Evolutionary conservation across 2,888 invertebrate genomes (phyloP), one percentile per base, ranked within the genome.

Genomic region (Adelphocoris suturalis): DNA sequence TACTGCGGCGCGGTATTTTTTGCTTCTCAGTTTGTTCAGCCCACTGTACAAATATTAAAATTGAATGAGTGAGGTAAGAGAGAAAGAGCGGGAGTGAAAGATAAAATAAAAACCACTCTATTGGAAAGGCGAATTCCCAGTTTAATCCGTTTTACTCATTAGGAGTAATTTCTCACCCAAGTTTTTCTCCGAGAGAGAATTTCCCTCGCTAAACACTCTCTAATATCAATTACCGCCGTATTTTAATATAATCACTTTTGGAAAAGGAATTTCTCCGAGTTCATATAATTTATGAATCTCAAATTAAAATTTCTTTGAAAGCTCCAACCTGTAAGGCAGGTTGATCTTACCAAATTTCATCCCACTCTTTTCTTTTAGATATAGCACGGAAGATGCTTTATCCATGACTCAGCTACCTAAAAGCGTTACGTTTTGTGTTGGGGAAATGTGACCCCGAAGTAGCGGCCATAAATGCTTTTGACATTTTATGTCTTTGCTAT

Each of bases 91-190:
- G 27, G 23, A 68, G 68, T 19, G 23, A 68, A 23, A 23, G 23
- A 68, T 68, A 68, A 68, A 23, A 68, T 68, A 19, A 68, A 68
- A 68, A 19, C 68, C 68, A 12, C 27, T 23, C 13, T 23, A 68
- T 68, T 68, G 68, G 68, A 27, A 68, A 68, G 68, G 23, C 68
- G 68, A 68, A 68, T 68, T 68, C 68, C 23, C 27, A 23, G 23
- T 19, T 68, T 68, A 68, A 68, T 68, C 68, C 27, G 23, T 68
- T 68, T 68, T 68, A 68, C 68, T 68, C 27, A 68, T 68, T 68
- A 68, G 68, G 13, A 0, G 27, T 68, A 68, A 68, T 68, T 68
- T 27, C 68, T 27, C 23, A 23, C 68, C 27, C 23, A 19, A 68
- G 68, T 68, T 68, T 68, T 23, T 68, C 23, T 7, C 68, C 68